A percentile compares a stretch with the other conserved stretches of the same genome.
phyloP scores from a whole-genome alignment of 92 coral and sea anemone genomes.

The Epizoanthus scotinus region DNA sequence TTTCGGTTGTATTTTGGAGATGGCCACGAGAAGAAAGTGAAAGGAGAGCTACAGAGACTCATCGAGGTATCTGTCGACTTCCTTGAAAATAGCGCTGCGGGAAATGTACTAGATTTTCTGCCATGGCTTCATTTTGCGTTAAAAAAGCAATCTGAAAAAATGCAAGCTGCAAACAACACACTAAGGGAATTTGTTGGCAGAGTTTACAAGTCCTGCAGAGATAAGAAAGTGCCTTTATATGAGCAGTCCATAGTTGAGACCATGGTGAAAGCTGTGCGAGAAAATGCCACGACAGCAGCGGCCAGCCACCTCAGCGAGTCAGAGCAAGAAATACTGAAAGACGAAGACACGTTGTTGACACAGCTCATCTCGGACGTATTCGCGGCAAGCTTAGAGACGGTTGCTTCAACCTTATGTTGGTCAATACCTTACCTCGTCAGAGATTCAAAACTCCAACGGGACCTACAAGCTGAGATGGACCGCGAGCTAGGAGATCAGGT shows the following conservation, averaged over 20 bases:
- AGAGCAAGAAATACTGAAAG: constrained; percentile 48
- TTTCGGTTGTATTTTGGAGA: constrained; percentile 82
- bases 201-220: constrained; percentile 45
- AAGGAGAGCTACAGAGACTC: constrained; percentile 50
- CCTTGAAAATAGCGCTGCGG: constrained; percentile 63
- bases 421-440: constrained; percentile 70
- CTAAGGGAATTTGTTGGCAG: constrained; percentile 59
- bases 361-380: constrained; percentile 68
- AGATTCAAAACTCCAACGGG: constrained; percentile 66
- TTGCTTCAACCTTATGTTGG: constrained; percentile 74
- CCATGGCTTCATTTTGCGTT: constrained; percentile 85
- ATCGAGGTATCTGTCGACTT: constrained; percentile 61
- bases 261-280: constrained; percentile 46
- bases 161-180: constrained; percentile 60
- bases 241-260: constrained; percentile 50
- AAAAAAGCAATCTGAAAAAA: constrained; percentile 44
- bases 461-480: constrained; percentile 73
- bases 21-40: constrained; percentile 48
- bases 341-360: constrained; percentile 45
- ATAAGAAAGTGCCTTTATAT: constrained; percentile 9
- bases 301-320: constrained; percentile 38
- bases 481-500: constrained; percentile 60
- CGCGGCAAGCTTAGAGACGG: constrained; percentile 85
- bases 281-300: constrained; percentile 19
- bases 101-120: constrained; percentile 76